A percentile compares a stretch with the other conserved stretches of the same genome.
These are phyloP conservation scores for Salminus brasiliensis DNA, from an alignment of 2,113 vertebrate genomes.

Conservation along the genomic window DNA sequence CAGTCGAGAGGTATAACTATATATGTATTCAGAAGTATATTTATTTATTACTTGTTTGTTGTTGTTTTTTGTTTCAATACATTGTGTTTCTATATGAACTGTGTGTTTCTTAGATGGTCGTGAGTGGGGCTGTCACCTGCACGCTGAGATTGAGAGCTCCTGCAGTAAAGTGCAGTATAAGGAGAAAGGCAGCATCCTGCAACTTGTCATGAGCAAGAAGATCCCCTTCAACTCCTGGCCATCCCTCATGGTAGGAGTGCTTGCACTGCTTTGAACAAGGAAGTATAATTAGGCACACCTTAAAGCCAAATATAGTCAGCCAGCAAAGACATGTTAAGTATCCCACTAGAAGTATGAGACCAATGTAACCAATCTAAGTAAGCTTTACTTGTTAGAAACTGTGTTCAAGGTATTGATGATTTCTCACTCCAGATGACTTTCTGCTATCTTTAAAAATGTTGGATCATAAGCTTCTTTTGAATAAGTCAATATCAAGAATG, in stretches of 20 bases:
- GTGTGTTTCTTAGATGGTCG: conserved; percentile 78
- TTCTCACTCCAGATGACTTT: too few relatives aligned
- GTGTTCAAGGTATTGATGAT: too few relatives aligned
- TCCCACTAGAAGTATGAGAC: too few relatives aligned
- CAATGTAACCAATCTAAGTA: too few relatives aligned
- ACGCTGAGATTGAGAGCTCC: conserved; percentile 92
- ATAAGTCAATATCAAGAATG: too few relatives aligned
- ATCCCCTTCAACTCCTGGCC: conserved; percentile 93
- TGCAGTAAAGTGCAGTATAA: conserved; percentile 89
- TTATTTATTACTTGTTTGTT: neutral
- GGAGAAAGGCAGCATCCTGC: conserved; percentile 87
- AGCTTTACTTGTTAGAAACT: too few relatives aligned
- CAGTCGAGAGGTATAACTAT: too few relatives aligned
- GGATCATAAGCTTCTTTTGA: too few relatives aligned
- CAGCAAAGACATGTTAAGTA: too few relatives aligned
- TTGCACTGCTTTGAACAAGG: neutral
- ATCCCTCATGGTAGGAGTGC: conserved; percentile 80
- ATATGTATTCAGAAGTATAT: too few relatives aligned
- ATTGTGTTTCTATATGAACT: neutral
- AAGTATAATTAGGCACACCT: neutral
- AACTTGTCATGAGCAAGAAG: conserved; percentile 92
- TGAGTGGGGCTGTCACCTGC: conserved; percentile 92
- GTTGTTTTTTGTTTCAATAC: neutral
- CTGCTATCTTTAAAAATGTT: too few relatives aligned
- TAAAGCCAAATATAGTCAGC: neutral